Base-by-base conservation (phyloP, 2,113 vertebrate genomes). In the Lagenorhynchus albirostris region DNA sequence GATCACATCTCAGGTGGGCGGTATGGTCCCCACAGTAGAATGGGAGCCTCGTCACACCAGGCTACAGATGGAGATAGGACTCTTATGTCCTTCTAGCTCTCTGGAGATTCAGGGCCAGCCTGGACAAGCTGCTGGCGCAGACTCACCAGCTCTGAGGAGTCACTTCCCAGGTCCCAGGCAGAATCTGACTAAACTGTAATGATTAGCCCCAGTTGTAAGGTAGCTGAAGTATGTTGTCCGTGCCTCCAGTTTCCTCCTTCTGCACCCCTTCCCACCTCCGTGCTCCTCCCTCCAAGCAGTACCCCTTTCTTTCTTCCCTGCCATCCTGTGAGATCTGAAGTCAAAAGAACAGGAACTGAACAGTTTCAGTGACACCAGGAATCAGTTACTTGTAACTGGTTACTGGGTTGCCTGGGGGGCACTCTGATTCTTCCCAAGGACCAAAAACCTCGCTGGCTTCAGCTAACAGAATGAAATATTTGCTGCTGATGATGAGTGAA, bases 1-100 rank as follows among this genome's bases (percentile, higher is more conserved):
- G 92, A 95, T 84, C 89, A 26, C 83, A 65, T 82, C 97, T 92
- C 96, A 92, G 91, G 93, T 93, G 96, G 96, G 95, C 2, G 6
- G 77, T 44, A 29, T 47, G 74, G 93, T 95, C 68, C 38, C 81
- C 38, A 47, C 50, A 44, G 93, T 26, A 71, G 65, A 91, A 93
- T n/a, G 63, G 70, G 94, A 89, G 86, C 7, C 41, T 94, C 15
- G 13, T 25, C 0, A n/a, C n/a, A 87, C 68, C 41, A 53, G 81
- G 67, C 62, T 65, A 55, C 93, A 95, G 87, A 97, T 88, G 90
- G 94, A 18, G 53, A 29, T 14, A 77, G 63, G 70, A 87, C 76
- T 95, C 90, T 84, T 17, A 81, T 5, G 17, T 82, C 84, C 79
- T 93, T 76, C 47, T 44, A 63, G 94, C 58, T 87, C 87, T 90